Evolutionary conservation across 2,797 vertebrate genomes (phyloP).

Genomic region (Pangasius macronema): DNA sequence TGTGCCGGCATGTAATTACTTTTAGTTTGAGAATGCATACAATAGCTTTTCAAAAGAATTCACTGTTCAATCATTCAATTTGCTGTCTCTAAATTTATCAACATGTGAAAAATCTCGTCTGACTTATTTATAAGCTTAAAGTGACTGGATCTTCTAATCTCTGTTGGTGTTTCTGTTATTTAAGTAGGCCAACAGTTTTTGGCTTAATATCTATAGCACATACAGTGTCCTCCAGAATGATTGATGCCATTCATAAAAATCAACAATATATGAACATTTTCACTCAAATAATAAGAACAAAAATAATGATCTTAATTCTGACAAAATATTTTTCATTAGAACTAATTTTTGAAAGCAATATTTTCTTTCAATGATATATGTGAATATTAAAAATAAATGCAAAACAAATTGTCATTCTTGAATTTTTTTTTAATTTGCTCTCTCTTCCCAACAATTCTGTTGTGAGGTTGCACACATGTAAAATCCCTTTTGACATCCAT

Average conservation of each 20-base stretch:
- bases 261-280: neutral
- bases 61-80: neutral
- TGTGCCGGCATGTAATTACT: neutral
- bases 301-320: neutral
- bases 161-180: neutral
- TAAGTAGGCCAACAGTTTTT: neutral
- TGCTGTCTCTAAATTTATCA: neutral
- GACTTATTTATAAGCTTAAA: neutral
- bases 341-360: neutral
- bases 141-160: neutral
- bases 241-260: neutral
- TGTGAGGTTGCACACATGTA: neutral
- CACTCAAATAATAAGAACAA: neutral
- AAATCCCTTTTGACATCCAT: neutral
- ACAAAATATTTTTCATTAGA: neutral
- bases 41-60: constrained; percentile 6
- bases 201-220: neutral
- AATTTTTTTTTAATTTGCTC: neutral
- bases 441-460: neutral
- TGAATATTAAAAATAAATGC: neutral
- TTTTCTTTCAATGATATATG: neutral
- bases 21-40: neutral
- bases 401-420: neutral
- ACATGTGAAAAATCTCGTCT: neutral
- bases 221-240: neutral